Evolutionary conservation across 2,888 invertebrate genomes (phyloP), one percentile per base, ranked within the genome.

Genomic region (Heliconius charithonia): DNA sequence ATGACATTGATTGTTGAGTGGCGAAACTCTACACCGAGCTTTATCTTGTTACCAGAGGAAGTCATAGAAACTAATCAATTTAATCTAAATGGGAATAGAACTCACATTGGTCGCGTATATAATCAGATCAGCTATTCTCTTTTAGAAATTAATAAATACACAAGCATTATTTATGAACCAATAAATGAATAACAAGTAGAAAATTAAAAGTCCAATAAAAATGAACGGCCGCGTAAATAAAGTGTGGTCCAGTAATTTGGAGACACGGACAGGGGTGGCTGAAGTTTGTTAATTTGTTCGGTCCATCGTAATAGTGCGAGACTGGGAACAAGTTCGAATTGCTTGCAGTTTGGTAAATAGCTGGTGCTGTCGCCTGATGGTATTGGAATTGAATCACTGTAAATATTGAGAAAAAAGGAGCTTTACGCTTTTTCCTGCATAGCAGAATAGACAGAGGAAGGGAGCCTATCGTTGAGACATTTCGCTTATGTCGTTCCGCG

Each of bases 261-360:
- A 75, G 72, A 78, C 74, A 59, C 79, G 81, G 78, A 80, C 77
- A 79, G 80, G 79, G 72, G 59, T 59, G 27, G 62, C 76, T 78
- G 79, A 80, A 91, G 88, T 91, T 91, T 88, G 89, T 89, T 90
- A 91, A 91, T 91, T 91, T 89, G 85, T 86, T 84, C 86, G 83
- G 83, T 85, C 85, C 84, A 86, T 86, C 84, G 85, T 85, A 85
- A 85, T 85, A 83, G 83, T 85, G 85, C 85, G 85, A 80, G 85
- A 85, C 86, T 83, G 83, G 75, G 85, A 81, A 83, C 85, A 87
- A 91, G 87, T 90, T 90, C 87, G 88, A 84, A 90, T 89, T 89
- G 89, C 87, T 85, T 86, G 85, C 86, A 87, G 88, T 89, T 89
- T 86, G 84, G 86, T 88, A 89, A 89, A 89, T 85, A 86, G 85